Percentiles rank a stretch among this genome's conserved stretches.
These are phyloP conservation scores for Scaptomyza caliginosa DNA, from an alignment of 2,888 invertebrate genomes.

Conservation along the genomic window DNA sequence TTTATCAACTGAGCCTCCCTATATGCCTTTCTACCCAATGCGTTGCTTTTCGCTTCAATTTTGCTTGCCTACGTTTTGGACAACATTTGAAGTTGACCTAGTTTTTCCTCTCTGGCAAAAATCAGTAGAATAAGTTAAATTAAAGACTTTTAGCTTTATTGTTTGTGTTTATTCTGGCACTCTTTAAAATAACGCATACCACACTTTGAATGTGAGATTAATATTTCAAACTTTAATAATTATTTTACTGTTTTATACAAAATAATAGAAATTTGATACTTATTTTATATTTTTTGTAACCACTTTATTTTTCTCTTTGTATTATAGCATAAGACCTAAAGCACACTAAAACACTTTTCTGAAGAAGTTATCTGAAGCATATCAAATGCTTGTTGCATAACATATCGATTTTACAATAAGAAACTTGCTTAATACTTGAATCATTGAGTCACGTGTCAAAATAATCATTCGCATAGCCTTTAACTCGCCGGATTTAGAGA, in stretches of 20 bases:
- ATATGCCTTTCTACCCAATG: slow-evolving; percentile 7
- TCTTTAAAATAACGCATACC: no score
- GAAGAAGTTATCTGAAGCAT: slow-evolving; percentile 4
- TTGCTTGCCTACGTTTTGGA: slow-evolving; percentile 13
- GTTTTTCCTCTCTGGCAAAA: no score
- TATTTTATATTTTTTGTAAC: no score
- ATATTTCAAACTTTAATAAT: no score
- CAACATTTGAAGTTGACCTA: slow-evolving; percentile 39
- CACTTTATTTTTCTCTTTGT: no score
- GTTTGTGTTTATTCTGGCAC: not conserved
- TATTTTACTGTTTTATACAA: no score
- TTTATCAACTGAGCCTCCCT: slow-evolving; percentile 43
- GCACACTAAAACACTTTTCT: slow-evolving; percentile 7
- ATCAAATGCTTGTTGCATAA: slow-evolving; percentile 30
- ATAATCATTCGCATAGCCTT: slow-evolving; percentile 54
- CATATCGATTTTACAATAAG: slow-evolving; percentile 35
- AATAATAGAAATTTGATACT: no score
- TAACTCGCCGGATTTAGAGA: slow-evolving; percentile 31
- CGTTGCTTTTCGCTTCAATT: slow-evolving; percentile 10
- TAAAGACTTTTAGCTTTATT: slow-evolving; percentile 13
- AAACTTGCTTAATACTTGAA: slow-evolving; percentile 11
- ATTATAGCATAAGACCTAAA: no score
- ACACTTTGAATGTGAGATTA: no score
- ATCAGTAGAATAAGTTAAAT: slow-evolving; percentile 6
- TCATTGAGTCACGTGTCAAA: slow-evolving; percentile 50